phyloP scores from a whole-genome alignment of 2,888 invertebrate genomes.

The Phrixothrix hirtus region DNA sequence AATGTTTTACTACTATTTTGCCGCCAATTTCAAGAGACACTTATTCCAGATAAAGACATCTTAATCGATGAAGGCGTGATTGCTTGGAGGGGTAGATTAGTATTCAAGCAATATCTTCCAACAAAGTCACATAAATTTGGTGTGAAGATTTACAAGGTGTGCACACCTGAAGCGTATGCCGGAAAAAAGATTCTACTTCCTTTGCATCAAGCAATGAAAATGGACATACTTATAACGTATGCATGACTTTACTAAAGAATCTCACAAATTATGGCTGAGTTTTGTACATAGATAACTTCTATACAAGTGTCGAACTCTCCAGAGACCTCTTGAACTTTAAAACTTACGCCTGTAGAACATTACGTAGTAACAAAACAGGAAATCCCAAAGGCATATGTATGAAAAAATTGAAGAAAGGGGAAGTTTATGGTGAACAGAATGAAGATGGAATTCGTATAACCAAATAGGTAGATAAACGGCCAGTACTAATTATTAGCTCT shows the following conservation, averaged over 20 bases:
- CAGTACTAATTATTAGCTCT: no score
- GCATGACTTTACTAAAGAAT: constrained; percentile 1
- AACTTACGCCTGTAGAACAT: no score
- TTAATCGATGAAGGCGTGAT: constrained; percentile 47
- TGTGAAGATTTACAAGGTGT: constrained; percentile 46
- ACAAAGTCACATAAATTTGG: constrained; percentile 38
- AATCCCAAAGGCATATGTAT: no score
- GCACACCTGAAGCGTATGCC: constrained; percentile 42
- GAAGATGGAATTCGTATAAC: no score
- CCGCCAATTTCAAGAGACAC: constrained; percentile 31
- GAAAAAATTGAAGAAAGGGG: no score
- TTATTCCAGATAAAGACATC: no score
- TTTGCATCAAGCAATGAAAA: no score
- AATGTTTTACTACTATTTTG: no score
- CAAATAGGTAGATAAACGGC: constrained; percentile 2
- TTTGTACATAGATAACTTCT: no score
- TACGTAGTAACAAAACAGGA: no score
- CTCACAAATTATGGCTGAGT: constrained; percentile 22
- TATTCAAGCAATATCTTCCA: constrained; percentile 46
- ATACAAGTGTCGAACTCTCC: constrained; percentile 4
- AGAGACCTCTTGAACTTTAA: constrained; percentile 4
- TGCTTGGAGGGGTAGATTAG: constrained; percentile 43
- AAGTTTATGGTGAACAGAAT: no score
- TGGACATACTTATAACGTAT: constrained; percentile 7
- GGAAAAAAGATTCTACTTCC: constrained; percentile 10